These are phyloP conservation scores for Popillia japonica DNA, from an alignment of 1,140 invertebrate genomes.

Conservation along the genomic window DNA sequence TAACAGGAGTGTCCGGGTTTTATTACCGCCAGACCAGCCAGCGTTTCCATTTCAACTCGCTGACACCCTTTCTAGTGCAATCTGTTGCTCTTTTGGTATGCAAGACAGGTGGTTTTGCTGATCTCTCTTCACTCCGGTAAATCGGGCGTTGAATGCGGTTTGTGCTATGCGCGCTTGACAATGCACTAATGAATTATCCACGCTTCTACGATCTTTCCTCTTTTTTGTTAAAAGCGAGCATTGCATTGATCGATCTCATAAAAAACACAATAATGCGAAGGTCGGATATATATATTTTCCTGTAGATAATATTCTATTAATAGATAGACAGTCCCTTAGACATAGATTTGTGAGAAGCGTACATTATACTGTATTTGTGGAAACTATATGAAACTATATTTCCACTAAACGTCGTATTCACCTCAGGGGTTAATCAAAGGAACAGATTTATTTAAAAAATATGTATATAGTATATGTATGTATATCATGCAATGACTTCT, in stretches of 20 bases:
- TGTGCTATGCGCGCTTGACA: not conserved
- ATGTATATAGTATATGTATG: no score
- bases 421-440: no score
- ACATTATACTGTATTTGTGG: no score
- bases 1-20: not conserved
- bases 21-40: not conserved
- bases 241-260: not conserved
- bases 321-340: not conserved
- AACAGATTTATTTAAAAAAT: no score
- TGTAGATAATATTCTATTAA: not conserved
- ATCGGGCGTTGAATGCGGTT: constrained; percentile 23
- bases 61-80: constrained; percentile 24
- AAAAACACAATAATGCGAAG: not conserved
- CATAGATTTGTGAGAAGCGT: no score
- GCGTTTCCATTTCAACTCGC: constrained; percentile 14
- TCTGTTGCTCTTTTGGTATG: constrained; percentile 31
- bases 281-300: not conserved
- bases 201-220: not conserved
- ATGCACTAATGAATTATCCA: constrained; percentile 26
- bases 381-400: no score
- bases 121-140: constrained; percentile 7
- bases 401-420: no score
- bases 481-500: no score
- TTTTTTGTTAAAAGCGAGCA: not conserved
- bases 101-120: constrained; percentile 19